Base-by-base conservation (phyloP, 2,113 vertebrate genomes). In the Corvus cornix region DNA sequence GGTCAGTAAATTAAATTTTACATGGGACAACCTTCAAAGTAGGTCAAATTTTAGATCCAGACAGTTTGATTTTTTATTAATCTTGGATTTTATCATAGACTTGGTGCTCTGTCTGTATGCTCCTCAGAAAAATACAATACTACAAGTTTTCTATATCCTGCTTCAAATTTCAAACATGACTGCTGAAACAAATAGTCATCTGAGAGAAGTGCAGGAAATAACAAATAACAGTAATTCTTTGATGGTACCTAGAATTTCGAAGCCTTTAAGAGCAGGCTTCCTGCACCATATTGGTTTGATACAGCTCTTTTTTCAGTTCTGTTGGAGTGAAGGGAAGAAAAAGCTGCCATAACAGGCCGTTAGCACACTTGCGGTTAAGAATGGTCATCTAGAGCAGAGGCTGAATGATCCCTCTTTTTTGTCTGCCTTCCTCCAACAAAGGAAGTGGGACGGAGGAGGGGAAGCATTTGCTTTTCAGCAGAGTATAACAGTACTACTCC, bases 1-100 rank as follows among this genome's bases (percentile, higher is more conserved):
- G 95, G 87, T 96, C 96, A 79, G 94, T 91, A 96, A 95, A 97
- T 96, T 96, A 89, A 95, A 93, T 70, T 95, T 95, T 94, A 90
- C 58, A 63, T 68, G n/a, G 79, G 62, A 97, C 95, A 97, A 94
- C 94, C 96, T 97, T 96, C 96, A 97, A 79, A 93, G 90, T 85
- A 95, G 93, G 93, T 95, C 87, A 95, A 86, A 96, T 94, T 96
- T 98, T 96, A 97, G 14, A 31, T 91, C 52, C 94, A 96, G 86
- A 75, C 82, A 96, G 46, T 86, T 31, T 87, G 83, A 95, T 78
- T 80, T 94, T 89, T 95, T 95, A 68, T 95, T 84, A 84, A 78
- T 72, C 88, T 96, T 80, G 84, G 62, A 72, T 80, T 95, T 91
- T 90, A 75, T 91, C 75, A 78, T 13, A 67, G 74, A 95, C 55